Evolutionary conservation across 2,113 vertebrate genomes (phyloP).

Genomic region (Tragelaphus buxtoni): DNA sequence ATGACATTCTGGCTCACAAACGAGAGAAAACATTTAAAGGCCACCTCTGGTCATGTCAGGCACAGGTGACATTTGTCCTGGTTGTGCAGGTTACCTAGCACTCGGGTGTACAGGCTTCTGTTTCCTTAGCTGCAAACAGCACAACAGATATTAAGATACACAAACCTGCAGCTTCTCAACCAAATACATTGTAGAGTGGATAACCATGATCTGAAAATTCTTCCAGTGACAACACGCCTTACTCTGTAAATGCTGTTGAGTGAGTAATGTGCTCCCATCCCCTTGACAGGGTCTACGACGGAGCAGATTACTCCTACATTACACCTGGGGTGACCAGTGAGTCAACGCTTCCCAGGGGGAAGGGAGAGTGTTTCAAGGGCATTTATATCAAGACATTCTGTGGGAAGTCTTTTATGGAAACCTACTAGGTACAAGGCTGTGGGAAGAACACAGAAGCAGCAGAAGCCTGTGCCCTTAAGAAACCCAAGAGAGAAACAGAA

Average conservation of each 20-base stretch:
- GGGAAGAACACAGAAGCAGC: not conserved
- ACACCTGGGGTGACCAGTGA: not conserved
- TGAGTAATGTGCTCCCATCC: not conserved
- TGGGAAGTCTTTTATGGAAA: not conserved
- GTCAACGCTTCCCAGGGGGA: not conserved
- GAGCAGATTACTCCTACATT: not conserved
- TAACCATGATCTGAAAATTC: not conserved
- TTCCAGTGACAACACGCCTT: too few relatives aligned
- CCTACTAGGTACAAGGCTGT: not conserved
- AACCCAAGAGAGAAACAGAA: not conserved
- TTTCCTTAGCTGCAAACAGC: not conserved
- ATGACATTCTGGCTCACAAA: not conserved
- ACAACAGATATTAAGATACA: not conserved
- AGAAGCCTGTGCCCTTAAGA: not conserved
- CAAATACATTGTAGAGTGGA: not conserved
- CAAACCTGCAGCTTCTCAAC: not conserved
- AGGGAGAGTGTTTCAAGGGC: not conserved
- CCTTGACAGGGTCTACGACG: accelerated
- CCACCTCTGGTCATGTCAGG: not conserved
- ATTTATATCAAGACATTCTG: accelerated
- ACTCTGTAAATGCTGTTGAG: too few relatives aligned
- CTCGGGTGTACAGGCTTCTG: accelerated
- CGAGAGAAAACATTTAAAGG: not conserved
- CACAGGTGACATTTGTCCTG: not conserved
- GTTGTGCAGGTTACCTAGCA: not conserved